Percentiles rank a stretch among this genome's conserved stretches.
Evolutionary conservation across 1,140 invertebrate genomes (phyloP).

Genomic region (Drosophila kurseongensis): DNA sequence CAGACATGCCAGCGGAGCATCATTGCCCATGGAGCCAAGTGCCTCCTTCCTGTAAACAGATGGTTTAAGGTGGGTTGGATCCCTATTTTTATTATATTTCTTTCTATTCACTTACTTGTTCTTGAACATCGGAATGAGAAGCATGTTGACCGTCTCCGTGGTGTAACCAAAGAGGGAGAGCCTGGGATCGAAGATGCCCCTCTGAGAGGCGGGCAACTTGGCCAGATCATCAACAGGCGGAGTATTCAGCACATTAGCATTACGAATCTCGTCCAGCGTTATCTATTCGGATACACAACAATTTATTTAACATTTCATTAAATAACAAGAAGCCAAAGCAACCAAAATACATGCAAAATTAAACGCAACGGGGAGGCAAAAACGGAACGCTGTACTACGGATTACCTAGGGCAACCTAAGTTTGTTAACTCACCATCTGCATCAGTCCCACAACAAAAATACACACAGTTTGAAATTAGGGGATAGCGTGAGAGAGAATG

Average conservation of each 20-base stretch:
- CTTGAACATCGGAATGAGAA: constrained; percentile 97
- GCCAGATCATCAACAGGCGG: constrained; percentile 82
- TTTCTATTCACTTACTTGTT: constrained; percentile 87
- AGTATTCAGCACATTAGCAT: constrained; percentile 82
- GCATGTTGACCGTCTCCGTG: constrained; percentile 96
- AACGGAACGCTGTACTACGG: constrained; percentile 21
- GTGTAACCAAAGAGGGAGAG: constrained; percentile 97
- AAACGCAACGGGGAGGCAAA: constrained; percentile 33
- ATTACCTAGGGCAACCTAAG: constrained; percentile 20
- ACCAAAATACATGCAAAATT: constrained; percentile 35
- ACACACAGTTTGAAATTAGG: constrained; percentile 42
- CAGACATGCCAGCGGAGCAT: constrained; percentile 97
- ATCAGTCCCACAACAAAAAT: constrained; percentile 42
- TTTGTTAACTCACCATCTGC: constrained; percentile 69
- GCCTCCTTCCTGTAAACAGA: constrained; percentile 95
- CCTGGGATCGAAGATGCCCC: constrained; percentile 91
- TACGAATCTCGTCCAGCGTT: constrained; percentile 86
- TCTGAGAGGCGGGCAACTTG: constrained; percentile 74
- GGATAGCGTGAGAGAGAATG: constrained; percentile 66
- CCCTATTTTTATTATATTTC: background rate
- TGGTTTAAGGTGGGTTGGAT: background rate
- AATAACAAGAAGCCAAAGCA: background rate
- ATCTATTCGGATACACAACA: constrained; percentile 78
- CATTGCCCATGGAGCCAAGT: constrained; percentile 99
- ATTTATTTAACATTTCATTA: background rate